phyloP scores from a whole-genome alignment of 2,113 vertebrate genomes.

The Anoura caudifer region DNA sequence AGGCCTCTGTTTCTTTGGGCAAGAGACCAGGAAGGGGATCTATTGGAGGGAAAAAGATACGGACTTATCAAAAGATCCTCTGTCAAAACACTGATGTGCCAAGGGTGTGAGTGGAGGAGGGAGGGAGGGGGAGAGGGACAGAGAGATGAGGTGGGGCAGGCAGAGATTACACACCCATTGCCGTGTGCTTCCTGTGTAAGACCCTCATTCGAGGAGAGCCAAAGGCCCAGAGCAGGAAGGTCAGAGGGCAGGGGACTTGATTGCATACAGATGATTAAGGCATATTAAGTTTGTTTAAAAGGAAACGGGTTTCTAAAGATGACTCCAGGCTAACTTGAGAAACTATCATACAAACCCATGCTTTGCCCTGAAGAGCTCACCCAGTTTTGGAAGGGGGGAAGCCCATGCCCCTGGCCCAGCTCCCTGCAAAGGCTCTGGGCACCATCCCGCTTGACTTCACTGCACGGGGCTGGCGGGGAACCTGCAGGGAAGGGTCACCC shows the following conservation, averaged over 20 bases:
- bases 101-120: not conserved
- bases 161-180: too few relatives aligned
- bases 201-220: not conserved
- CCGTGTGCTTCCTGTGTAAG: not conserved
- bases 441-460: fast-evolving
- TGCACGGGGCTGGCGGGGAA: fast-evolving
- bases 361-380: not conserved
- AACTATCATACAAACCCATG: fast-evolving
- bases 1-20: not conserved
- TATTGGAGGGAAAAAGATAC: not conserved
- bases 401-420: fast-evolving
- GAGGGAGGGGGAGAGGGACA: too few relatives aligned
- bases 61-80: not conserved
- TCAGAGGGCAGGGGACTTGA: not conserved
- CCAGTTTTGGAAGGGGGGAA: not conserved
- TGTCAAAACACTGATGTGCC: not conserved
- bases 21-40: not conserved
- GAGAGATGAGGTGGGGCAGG: not conserved
- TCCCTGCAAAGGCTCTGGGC: not conserved
- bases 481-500: fast-evolving
- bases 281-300: not conserved
- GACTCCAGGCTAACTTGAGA: not conserved
- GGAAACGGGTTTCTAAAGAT: not conserved
- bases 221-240: not conserved
- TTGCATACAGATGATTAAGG: conserved; percentile 12